These are phyloP conservation scores for Dinocampus coccinellae DNA, from an alignment of 2,888 invertebrate species.

Conservation along the genomic window DNA sequence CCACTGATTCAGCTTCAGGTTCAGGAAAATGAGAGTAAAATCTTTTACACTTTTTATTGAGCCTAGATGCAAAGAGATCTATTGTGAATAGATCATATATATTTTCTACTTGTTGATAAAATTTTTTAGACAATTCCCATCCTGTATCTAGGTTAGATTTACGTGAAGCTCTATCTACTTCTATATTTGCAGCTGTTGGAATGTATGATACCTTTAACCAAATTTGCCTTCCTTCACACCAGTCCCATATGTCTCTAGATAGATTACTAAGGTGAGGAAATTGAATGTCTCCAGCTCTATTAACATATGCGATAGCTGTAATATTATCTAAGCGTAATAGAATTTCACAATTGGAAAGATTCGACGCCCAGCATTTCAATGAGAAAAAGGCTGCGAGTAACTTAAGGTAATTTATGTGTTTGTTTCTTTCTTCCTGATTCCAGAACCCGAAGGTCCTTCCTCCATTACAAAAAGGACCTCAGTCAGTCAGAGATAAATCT, in stretches of 20 bases:
- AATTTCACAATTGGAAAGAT: conserved; percentile 39
- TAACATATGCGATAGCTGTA: conserved; percentile 46
- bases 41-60: conserved; percentile 45
- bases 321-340: conserved; percentile 46
- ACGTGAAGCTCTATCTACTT: conserved; percentile 45
- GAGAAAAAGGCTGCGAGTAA: no score
- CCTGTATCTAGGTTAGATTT: conserved; percentile 42
- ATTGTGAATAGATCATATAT: conserved; percentile 38
- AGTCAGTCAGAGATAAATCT: no score
- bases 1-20: conserved; percentile 17
- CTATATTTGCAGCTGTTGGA: conserved; percentile 40
- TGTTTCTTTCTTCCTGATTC: no score
- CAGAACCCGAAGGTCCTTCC: no score
- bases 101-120: conserved; percentile 36
- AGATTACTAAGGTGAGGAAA: conserved; percentile 39
- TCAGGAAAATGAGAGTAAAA: conserved; percentile 45
- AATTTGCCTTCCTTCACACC: conserved; percentile 44
- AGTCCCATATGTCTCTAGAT: conserved; percentile 48
- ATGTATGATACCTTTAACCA: conserved; percentile 47
- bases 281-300: conserved; percentile 43
- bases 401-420: no score
- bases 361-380: conserved; percentile 29
- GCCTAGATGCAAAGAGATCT: conserved; percentile 46
- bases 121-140: conserved; percentile 40
- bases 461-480: no score